Conservation (phyloP, 2,888 invertebrate species). For the Blastobasis adustella region DNA sequence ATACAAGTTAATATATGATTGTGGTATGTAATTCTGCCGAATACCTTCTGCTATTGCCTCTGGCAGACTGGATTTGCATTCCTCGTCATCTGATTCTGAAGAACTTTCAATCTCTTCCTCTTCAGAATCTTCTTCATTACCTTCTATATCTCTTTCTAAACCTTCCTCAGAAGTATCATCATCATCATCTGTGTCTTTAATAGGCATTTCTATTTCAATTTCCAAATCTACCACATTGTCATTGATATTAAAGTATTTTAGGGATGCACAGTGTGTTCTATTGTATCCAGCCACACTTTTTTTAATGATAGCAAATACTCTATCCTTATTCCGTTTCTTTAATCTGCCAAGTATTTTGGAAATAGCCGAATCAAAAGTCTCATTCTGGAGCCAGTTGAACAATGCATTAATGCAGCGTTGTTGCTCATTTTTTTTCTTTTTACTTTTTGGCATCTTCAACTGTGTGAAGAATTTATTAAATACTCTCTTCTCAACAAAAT, state of each 20-base stretch:
- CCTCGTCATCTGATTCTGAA: conserved; percentile 25
- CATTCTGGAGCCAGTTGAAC: conserved; percentile 84
- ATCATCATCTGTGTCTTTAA: conserved; percentile 3
- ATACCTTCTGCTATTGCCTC: conserved; percentile 80
- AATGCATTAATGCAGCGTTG: conserved; percentile 82
- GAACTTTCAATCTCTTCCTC: conserved; percentile 2
- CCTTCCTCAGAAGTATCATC: conserved; percentile 18
- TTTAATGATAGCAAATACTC: conserved; percentile 74
- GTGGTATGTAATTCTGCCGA: conserved; percentile 75
- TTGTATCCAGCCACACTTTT: conserved; percentile 79
- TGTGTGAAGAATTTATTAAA: conserved; percentile 83
- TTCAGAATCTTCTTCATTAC: conserved; percentile 21
- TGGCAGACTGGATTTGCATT: conserved; percentile 44
- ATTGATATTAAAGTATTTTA: conserved; percentile 69
- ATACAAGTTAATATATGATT: conserved; percentile 80
- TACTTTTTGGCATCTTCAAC: conserved; percentile 74
- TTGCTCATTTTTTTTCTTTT: conserved; percentile 71
- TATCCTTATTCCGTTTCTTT: conserved; percentile 69
- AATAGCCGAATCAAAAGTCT: conserved; percentile 81
- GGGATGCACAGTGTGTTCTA: conserved; percentile 71
- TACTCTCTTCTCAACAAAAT: conserved; percentile 81
- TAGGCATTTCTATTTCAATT: conserved; percentile 15
- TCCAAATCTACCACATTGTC: conserved; percentile 4
- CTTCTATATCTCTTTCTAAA: conserved; percentile 17
- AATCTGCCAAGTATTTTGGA: conserved; percentile 78